Evolutionary conservation across 2,113 vertebrate species (phyloP).

Genomic region (Mustelus asterias): DNA sequence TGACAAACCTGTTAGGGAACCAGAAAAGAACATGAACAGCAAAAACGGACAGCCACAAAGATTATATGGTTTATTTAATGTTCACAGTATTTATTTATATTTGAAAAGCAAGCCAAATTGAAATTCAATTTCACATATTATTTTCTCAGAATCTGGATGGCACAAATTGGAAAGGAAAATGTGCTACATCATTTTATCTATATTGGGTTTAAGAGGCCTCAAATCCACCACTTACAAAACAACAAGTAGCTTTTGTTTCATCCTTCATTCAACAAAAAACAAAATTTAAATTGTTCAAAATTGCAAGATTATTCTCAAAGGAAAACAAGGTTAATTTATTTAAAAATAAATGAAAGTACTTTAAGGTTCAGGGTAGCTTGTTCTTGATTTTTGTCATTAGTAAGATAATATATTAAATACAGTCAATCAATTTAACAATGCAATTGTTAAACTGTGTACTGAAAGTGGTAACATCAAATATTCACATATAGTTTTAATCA

Average conservation of each 20-base stretch:
- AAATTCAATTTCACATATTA: background rate
- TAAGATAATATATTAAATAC: background rate
- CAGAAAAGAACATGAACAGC: too few species aligned
- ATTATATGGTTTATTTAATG: too few species aligned
- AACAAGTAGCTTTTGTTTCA: background rate
- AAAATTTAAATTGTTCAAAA: background rate
- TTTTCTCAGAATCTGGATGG: background rate
- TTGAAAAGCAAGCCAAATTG: too few species aligned
- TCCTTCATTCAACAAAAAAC: background rate
- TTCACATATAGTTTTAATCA: background rate
- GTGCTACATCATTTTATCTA: background rate
- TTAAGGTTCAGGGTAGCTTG: background rate
- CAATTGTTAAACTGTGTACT: background rate
- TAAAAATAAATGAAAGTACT: background rate
- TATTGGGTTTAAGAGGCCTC: background rate
- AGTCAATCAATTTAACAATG: background rate
- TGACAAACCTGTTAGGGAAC: background rate
- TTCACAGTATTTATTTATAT: too few species aligned
- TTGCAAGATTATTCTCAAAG: background rate
- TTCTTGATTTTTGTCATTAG: background rate
- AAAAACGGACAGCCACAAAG: too few species aligned
- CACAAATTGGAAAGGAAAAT: background rate
- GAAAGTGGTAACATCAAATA: background rate
- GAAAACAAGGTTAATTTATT: background rate
- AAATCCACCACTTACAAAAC: background rate